phyloP scores from a whole-genome alignment of 2,888 invertebrate species.

The Parapristionchus giblindavisi region DNA sequence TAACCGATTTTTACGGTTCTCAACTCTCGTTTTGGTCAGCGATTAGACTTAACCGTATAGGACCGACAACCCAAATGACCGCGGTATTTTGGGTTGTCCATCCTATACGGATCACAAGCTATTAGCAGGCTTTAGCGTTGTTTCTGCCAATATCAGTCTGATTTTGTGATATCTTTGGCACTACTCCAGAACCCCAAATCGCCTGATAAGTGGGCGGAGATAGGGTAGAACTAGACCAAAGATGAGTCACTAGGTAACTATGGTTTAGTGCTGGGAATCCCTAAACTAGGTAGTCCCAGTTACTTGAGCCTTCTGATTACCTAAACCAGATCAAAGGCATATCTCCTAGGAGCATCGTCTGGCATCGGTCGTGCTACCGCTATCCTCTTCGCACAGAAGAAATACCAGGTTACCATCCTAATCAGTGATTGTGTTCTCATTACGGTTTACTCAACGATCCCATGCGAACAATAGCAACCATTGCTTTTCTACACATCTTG shows the following conservation, averaged over 20 bases:
- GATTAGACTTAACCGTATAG: too few species aligned
- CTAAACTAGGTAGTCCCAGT: too few species aligned
- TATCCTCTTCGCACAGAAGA: conserved; percentile 57
- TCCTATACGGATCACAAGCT: neutral
- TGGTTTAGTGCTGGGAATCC: too few species aligned
- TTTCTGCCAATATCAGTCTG: neutral
- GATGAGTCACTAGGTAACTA: too few species aligned
- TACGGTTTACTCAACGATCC: too few species aligned
- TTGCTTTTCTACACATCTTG: neutral
- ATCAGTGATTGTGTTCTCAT: neutral
- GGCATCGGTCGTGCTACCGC: conserved; percentile 63
- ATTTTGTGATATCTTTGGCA: neutral
- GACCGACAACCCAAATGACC: too few species aligned
- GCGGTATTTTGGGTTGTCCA: neutral
- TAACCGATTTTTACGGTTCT: neutral
- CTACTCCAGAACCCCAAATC: neutral
- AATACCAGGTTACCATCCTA: conserved; percentile 39
- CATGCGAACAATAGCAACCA: neutral
- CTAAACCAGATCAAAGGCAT: neutral
- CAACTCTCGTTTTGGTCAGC: too few species aligned
- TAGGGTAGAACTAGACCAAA: too few species aligned
- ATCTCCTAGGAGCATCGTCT: conserved; percentile 51
- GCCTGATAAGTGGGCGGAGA: too few species aligned
- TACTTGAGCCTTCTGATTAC: too few species aligned
- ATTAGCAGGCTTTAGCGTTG: neutral